phyloP scores from a whole-genome alignment of 2,888 invertebrate genomes.

The Drosophila diplacantha region DNA sequence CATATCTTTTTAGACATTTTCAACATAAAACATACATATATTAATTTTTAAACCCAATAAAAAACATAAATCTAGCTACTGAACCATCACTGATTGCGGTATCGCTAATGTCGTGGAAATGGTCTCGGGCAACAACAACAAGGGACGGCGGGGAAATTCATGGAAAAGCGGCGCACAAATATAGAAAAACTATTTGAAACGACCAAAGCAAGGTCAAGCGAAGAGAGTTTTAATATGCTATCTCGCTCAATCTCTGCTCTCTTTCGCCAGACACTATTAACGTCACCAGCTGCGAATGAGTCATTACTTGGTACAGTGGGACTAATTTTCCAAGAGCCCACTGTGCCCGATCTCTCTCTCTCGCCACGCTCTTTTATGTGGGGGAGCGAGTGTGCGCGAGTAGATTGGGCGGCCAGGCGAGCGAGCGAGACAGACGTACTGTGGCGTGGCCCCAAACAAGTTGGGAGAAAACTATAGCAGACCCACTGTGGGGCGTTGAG shows the following conservation, averaged over 20 bases:
- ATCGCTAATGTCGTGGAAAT: conserved; percentile 16
- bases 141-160: conserved; percentile 42
- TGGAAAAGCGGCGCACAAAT: conserved; percentile 60
- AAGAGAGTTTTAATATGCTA: conserved; percentile 16
- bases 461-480: conserved; percentile 19
- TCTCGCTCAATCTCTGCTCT: conserved; percentile 21
- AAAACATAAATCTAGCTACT: background rate
- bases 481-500: background rate
- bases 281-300: conserved; percentile 55
- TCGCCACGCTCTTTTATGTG: conserved; percentile 39
- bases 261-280: conserved; percentile 30
- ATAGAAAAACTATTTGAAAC: conserved; percentile 59
- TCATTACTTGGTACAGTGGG: conserved; percentile 39
- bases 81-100: conserved; percentile 10
- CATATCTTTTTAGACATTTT: too few relatives aligned
- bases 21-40: too few relatives aligned
- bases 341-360: conserved; percentile 39
- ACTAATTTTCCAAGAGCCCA: conserved; percentile 34
- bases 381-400: conserved; percentile 48
- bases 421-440: conserved; percentile 36
- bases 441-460: conserved; percentile 22
- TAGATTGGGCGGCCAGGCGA: conserved; percentile 12
- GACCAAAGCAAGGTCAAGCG: conserved; percentile 65
- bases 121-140: conserved; percentile 5
- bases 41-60: background rate